A percentile compares a stretch with the other conserved stretches of the same genome.
Evolutionary conservation across 2,888 invertebrate species (phyloP).

Genomic region (Sceliomorpha sp.): DNA sequence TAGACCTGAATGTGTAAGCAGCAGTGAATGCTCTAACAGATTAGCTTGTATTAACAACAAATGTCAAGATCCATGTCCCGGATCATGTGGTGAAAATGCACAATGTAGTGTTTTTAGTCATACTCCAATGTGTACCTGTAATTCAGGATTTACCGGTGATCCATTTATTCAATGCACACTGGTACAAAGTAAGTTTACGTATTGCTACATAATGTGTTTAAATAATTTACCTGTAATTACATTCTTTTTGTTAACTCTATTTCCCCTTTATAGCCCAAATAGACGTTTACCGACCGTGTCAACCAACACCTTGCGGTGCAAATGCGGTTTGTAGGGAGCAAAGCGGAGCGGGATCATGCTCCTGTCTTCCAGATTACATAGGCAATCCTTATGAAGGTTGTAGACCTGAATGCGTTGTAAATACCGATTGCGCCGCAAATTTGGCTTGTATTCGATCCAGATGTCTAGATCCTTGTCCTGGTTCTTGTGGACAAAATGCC

Average conservation of each 20-base stretch:
- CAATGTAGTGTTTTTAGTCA: slow-evolving; percentile 82
- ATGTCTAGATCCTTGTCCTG: slow-evolving; percentile 88
- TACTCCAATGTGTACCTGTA: slow-evolving; percentile 85
- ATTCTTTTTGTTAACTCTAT: too few species aligned
- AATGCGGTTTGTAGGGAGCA: slow-evolving; percentile 85
- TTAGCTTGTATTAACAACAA: slow-evolving; percentile 89
- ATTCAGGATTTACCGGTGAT: slow-evolving; percentile 84
- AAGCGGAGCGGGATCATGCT: slow-evolving; percentile 81
- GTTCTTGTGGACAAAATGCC: slow-evolving; percentile 85
- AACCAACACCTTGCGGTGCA: slow-evolving; percentile 88
- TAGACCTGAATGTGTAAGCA: slow-evolving; percentile 89
- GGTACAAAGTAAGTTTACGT: slow-evolving; percentile 24
- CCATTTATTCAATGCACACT: slow-evolving; percentile 83
- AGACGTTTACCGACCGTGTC: slow-evolving; percentile 83
- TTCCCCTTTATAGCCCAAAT: too few species aligned
- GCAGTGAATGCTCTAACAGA: slow-evolving; percentile 86
- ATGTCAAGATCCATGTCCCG: slow-evolving; percentile 89
- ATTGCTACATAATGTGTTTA: background rate
- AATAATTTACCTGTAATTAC: too few species aligned
- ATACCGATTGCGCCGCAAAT: slow-evolving; percentile 90
- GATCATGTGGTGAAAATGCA: slow-evolving; percentile 84
- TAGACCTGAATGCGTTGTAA: slow-evolving; percentile 90
- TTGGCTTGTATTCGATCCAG: slow-evolving; percentile 90
- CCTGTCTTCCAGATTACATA: slow-evolving; percentile 80
- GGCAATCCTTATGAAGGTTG: slow-evolving; percentile 87